phyloP scores from a whole-genome alignment of 2,797 vertebrate genomes.

The Poeciliopsis paucimaculata region DNA sequence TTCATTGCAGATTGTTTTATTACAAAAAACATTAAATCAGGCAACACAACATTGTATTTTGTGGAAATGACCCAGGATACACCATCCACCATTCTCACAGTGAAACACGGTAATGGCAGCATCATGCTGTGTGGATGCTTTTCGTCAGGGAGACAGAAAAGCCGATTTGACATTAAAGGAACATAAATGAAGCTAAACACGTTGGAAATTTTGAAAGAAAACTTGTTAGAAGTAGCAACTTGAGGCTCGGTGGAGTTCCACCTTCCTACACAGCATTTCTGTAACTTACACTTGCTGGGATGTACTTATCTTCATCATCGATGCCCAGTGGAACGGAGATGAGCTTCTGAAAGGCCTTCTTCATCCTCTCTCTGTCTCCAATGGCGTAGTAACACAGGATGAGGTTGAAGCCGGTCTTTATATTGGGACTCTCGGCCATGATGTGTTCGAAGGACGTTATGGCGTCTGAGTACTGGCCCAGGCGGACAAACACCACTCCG shows the following conservation, averaged over 20 bases:
- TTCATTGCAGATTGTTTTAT: background rate
- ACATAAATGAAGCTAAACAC: background rate
- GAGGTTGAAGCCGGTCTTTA: conserved; percentile 93
- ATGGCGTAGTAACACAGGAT: conserved; percentile 92
- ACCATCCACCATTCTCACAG: background rate
- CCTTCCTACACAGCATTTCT: background rate
- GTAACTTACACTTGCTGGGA: conserved; percentile 86
- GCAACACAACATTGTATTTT: background rate
- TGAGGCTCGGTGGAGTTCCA: background rate
- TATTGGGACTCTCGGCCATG: conserved; percentile 92
- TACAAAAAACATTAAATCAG: background rate
- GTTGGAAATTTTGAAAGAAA: background rate
- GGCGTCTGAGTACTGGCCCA: conserved; percentile 92
- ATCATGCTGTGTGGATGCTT: background rate
- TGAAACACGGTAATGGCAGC: background rate
- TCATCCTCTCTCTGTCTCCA: conserved; percentile 93
- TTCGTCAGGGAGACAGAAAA: background rate
- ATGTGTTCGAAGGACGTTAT: conserved; percentile 94
- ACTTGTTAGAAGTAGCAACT: background rate
- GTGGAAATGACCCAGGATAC: background rate
- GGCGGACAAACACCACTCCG: conserved; percentile 90
- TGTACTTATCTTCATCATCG: conserved; percentile 94
- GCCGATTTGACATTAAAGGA: background rate
- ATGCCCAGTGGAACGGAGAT: conserved; percentile 90
- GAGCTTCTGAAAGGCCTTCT: conserved; percentile 95